Percentiles rank a stretch among this genome's conserved stretches.
Evolutionary conservation across 2,888 invertebrate species (phyloP).

Genomic region (Drosophila kokeensis): DNA sequence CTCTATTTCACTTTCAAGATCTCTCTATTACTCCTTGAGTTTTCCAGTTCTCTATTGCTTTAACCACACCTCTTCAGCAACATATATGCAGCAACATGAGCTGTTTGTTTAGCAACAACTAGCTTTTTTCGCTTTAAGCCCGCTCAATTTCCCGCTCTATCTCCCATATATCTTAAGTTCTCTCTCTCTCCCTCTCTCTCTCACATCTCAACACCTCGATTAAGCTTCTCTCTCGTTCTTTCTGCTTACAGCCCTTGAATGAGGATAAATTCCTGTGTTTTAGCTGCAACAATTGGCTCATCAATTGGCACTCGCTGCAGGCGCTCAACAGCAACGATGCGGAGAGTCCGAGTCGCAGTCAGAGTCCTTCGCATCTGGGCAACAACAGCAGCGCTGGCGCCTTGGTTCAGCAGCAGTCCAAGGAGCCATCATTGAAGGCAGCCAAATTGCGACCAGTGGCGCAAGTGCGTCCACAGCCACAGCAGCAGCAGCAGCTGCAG

Average conservation of each 20-base stretch:
- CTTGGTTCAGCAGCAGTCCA: conserved; percentile 67
- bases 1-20: too few relatives aligned
- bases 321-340: conserved; percentile 84
- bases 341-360: conserved; percentile 78
- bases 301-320: conserved; percentile 85
- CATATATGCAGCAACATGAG: background rate
- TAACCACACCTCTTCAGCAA: background rate
- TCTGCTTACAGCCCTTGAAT: conserved; percentile 81
- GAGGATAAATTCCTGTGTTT: conserved; percentile 85
- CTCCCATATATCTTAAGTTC: background rate
- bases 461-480: conserved; percentile 63
- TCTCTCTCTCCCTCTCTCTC: background rate
- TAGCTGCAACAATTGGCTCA: conserved; percentile 85
- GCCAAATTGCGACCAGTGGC: conserved; percentile 61
- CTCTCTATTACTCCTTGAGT: too few relatives aligned
- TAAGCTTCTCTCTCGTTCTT: background rate
- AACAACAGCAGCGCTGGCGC: conserved; percentile 64
- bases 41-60: background rate
- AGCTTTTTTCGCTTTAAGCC: background rate
- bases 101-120: background rate
- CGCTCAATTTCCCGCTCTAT: background rate
- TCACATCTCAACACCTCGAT: background rate
- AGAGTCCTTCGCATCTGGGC: conserved; percentile 80
- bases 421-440: conserved; percentile 32
- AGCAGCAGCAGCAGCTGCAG: conserved; percentile 12